phyloP scores from a whole-genome alignment of 2,888 invertebrate species.

The Sturmia bella region DNA sequence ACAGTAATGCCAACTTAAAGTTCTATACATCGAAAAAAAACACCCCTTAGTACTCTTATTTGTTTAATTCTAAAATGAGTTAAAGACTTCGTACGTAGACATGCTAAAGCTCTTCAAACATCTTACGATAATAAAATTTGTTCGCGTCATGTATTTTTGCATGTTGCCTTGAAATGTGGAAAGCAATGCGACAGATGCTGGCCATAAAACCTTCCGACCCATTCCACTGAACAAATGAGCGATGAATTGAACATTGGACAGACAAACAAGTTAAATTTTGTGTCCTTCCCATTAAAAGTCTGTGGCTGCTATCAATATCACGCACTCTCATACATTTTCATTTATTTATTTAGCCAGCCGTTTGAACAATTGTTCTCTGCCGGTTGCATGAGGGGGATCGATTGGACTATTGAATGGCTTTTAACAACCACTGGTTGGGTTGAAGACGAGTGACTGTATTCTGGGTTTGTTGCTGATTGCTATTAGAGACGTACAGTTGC shows the following conservation, averaged over 20 bases:
- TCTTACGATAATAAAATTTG: not conserved
- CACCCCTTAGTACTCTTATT: not conserved
- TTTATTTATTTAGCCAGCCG: constrained; percentile 36
- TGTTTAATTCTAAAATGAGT: not conserved
- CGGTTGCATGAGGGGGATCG: not conserved
- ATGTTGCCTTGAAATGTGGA: not conserved
- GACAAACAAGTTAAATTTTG: constrained; percentile 33
- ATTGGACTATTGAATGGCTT: constrained; percentile 1
- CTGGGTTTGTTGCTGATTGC: constrained; percentile 18
- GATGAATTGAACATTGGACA: not conserved
- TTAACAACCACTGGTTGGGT: constrained; percentile 11
- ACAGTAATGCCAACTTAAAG: too few relatives aligned
- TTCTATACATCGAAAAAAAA: too few relatives aligned
- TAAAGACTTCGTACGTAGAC: not conserved
- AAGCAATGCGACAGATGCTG: not conserved
- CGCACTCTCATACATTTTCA: constrained; percentile 27
- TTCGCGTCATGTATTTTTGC: constrained; percentile 2
- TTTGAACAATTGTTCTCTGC: constrained; percentile 13
- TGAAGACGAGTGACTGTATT: constrained; percentile 31
- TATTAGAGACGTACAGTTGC: not conserved
- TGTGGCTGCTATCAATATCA: constrained; percentile 49
- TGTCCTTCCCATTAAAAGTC: constrained; percentile 41
- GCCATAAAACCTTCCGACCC: constrained; percentile 11
- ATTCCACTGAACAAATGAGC: constrained; percentile 4
- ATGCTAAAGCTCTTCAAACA: not conserved